These are phyloP conservation scores for Drosophila pseudotalamancana DNA, from an alignment of 2,888 invertebrate genomes.

Conservation along the genomic window DNA sequence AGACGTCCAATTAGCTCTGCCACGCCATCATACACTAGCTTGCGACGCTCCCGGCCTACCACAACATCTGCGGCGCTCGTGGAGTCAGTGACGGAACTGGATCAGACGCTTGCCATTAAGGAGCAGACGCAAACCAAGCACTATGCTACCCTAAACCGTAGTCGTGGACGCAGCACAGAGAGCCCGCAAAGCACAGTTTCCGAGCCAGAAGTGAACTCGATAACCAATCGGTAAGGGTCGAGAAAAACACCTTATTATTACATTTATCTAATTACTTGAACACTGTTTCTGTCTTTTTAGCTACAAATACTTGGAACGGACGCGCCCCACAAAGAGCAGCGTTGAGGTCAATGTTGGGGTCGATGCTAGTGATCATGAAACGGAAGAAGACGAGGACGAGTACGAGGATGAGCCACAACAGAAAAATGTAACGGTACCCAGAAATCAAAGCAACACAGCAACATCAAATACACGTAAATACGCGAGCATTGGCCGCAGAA, in stretches of 20 bases:
- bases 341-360: conserved; percentile 19
- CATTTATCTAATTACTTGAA: neutral
- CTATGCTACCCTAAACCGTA: conserved; percentile 76
- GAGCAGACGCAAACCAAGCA: conserved; percentile 51
- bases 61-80: conserved; percentile 46
- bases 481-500: conserved; percentile 82
- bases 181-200: conserved; percentile 44
- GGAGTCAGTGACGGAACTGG: conserved; percentile 10
- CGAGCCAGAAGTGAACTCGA: conserved; percentile 46
- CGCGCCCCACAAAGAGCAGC: conserved; percentile 74
- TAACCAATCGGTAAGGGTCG: conserved; percentile 68
- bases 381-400: conserved; percentile 63
- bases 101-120: conserved; percentile 5
- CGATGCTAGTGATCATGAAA: conserved; percentile 40
- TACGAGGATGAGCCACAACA: conserved; percentile 67
- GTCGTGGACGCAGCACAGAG: conserved; percentile 60
- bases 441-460: conserved; percentile 76
- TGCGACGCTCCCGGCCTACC: conserved; percentile 87
- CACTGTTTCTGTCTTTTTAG: conserved; percentile 40
- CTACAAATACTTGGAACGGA: conserved; percentile 82
- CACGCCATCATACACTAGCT: conserved; percentile 89
- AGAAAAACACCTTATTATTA: neutral
- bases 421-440: conserved; percentile 83
- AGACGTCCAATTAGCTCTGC: conserved; percentile 65
- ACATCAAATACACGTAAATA: conserved; percentile 81